Evolutionary conservation across 2,113 vertebrate genomes (phyloP).

Genomic region (Pelvicachromis taeniatus): DNA sequence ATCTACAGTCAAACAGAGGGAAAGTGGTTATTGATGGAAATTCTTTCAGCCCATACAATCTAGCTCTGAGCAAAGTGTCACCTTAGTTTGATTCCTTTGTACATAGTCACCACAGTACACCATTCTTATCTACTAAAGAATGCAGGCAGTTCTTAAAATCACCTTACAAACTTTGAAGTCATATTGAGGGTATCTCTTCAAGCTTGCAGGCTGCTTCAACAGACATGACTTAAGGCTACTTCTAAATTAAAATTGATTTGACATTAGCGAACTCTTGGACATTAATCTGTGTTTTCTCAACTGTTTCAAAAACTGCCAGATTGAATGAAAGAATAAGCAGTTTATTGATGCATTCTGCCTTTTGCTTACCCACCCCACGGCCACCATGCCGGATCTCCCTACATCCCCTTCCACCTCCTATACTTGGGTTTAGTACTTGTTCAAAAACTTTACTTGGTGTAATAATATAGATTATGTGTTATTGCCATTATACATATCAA

Average conservation of each 20-base stretch:
- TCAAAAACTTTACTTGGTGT: not conserved
- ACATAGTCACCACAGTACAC: not conserved
- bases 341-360: conserved; percentile 3
- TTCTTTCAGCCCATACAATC: not conserved
- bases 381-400: not conserved
- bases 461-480: not conserved
- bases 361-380: not conserved
- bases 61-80: not conserved
- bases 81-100: not conserved
- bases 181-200: not conserved
- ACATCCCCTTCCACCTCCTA: not conserved
- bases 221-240: conserved; percentile 45
- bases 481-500: not conserved
- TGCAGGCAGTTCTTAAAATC: not conserved
- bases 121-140: not conserved
- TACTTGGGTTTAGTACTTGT: not conserved
- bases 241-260: conserved; percentile 67
- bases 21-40: not conserved
- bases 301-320: conserved; percentile 17
- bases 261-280: conserved; percentile 37
- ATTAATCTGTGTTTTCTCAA: conserved; percentile 36
- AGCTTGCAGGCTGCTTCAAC: conserved; percentile 23
- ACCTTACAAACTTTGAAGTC: not conserved
- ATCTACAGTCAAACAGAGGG: not conserved
- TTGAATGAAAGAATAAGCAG: not conserved